phyloP scores from a whole-genome alignment of 2,888 invertebrate genomes.

The Cryptosula pallasiana region DNA sequence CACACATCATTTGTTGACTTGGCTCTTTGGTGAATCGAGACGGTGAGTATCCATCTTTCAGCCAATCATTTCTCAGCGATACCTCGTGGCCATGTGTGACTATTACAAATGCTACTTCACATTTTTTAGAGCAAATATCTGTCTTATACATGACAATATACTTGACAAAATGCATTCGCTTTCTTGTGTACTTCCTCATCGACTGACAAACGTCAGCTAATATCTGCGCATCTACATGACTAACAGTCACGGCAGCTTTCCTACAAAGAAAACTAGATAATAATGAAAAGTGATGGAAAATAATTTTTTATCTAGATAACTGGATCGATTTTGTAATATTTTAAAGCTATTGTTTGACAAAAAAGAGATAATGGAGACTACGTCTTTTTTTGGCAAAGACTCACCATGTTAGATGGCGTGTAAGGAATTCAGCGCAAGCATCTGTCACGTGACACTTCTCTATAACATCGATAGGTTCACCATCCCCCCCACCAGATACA shows the following conservation, averaged over 20 bases:
- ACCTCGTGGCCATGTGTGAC: constrained; percentile 6
- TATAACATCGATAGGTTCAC: constrained; percentile 4
- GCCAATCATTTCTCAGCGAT: neutral
- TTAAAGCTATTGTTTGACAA: neutral
- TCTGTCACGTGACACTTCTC: neutral
- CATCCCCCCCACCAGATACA: constrained; percentile 9
- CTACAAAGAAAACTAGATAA: too few species aligned
- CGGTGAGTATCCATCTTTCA: neutral
- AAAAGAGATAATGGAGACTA: too few species aligned
- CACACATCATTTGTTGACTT: constrained; percentile 22
- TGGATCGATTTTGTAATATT: neutral
- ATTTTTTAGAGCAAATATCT: neutral
- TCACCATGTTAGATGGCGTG: constrained; percentile 7
- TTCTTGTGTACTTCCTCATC: constrained; percentile 24
- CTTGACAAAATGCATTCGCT: constrained; percentile 20
- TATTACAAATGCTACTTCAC: neutral
- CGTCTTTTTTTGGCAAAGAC: neutral
- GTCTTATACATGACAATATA: constrained; percentile 13
- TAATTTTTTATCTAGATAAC: neutral
- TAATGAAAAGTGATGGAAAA: too few species aligned
- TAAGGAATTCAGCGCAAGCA: constrained; percentile 6
- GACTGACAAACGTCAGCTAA: constrained; percentile 8
- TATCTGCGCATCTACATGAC: neutral
- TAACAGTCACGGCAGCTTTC: constrained; percentile 15
- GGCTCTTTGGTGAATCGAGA: neutral